Evolutionary conservation across 1,140 invertebrate genomes (phyloP), one percentile per base, ranked within the genome.

Genomic region (Atta texana): DNA sequence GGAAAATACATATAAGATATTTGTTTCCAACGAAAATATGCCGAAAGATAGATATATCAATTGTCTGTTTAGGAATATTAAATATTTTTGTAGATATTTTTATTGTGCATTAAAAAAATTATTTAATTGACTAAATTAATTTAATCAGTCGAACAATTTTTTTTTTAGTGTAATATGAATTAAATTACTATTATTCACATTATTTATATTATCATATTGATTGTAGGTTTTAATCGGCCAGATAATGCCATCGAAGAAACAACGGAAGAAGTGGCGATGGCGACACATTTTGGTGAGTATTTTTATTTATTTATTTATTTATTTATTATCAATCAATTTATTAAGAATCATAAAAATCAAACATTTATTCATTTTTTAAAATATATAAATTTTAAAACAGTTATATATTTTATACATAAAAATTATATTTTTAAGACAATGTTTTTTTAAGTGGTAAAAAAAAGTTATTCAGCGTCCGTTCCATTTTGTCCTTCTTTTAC

Each of bases 401-500:
- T 63, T 49, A 28, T 8, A 31, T 39, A 39, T 57, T 69, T 80
- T 68, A 39, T 39, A 39, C 8, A 55, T n/a, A 39, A 81, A 39
- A 81, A 81, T 69, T 71, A 16, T 28, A 28, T 57, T 14, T 81
- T 44, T 24, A 28, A 59, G 6, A 55, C 24, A 80, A 34, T 31
- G 24, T 44, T 21, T 39, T 24, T 44, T 69, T 69, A 81, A 81
- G 31, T n/a, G 39, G 39, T 49, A 77, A 78, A 81, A 44, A 59
- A 44, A 84, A 63, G 59, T 24, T 81, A 24, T 18, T 6, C 1
- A 12, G 55, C 18, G n/a, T 31, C 4, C 55, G 49, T 84, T 61
- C 18, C 80, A 71, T 81, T 53, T 34, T 28, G 64, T 63, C 12
- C 84, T 80, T 77, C 63, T 90, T 93, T 93, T 92, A 93, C 86